These are phyloP conservation scores for Tinea semifulvella DNA, from an alignment of 2,888 invertebrate species.

Conservation along the genomic window DNA sequence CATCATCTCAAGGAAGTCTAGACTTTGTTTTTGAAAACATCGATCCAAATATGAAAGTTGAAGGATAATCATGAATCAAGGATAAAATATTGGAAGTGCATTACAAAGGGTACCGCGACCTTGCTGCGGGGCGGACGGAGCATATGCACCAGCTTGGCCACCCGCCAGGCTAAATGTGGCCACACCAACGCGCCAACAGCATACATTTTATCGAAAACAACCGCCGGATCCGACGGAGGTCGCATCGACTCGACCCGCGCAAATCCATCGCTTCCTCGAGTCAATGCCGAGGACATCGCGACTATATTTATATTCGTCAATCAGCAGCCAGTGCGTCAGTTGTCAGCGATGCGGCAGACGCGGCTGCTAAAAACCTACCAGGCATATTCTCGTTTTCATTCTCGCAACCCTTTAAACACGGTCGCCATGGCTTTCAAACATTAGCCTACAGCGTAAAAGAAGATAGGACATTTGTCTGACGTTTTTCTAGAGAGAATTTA, in stretches of 20 bases:
- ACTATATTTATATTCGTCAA: constrained; percentile 48
- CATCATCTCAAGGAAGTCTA: too few species aligned
- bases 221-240: constrained; percentile 48
- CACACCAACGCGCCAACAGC: constrained; percentile 46
- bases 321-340: constrained; percentile 30
- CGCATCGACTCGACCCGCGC: constrained; percentile 43
- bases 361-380: neutral
- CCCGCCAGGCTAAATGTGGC: constrained; percentile 58
- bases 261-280: constrained; percentile 56
- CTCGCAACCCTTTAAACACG: too few species aligned
- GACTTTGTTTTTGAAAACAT: too few species aligned
- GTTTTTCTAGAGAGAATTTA: too few species aligned
- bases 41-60: neutral
- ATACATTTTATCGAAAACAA: constrained; percentile 64
- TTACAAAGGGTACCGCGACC: constrained; percentile 39
- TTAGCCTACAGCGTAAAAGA: too few species aligned
- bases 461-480: too few species aligned
- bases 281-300: constrained; percentile 62
- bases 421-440: too few species aligned
- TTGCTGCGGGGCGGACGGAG: constrained; percentile 41
- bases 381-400: too few species aligned
- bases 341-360: constrained; percentile 16
- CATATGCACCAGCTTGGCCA: constrained; percentile 48
- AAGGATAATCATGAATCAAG: neutral
- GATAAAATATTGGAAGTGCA: constrained; percentile 21